Base-by-base conservation (phyloP, 2,888 invertebrate species). In the Willowsia nigromaculata region DNA sequence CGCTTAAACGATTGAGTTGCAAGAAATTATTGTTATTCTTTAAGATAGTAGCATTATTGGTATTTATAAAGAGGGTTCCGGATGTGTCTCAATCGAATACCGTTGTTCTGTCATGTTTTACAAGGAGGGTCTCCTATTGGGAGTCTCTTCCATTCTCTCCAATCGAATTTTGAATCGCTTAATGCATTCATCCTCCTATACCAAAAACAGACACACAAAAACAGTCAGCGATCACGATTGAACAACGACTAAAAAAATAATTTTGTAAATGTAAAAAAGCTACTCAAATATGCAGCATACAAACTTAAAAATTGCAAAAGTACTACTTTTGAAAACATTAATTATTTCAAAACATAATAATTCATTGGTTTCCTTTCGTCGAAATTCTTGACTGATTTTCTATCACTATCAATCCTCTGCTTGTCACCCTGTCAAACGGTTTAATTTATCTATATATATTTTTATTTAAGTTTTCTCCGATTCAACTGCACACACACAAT, bases 171-270 rank as follows among this genome's bases (percentile, higher is more conserved):
- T 85, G 85, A 82, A 88, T 90, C 87, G 85, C 82, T 81, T 89
- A 89, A 89, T 76, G 89, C 85, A 89, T 85, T 91, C 90, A 90
- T 90, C 91, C 91, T 91, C 91, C 91, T 91, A 90, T 82, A 90
- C 88, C 85, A 91, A 88, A 91, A 84, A 91, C 74, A 90, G 87
- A 90, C 85, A 90, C 86, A 90, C 76, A 90, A 89, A 88, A 88
- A 91, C 83, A 90, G 89, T 91, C 89, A 91, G 85, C 89, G 87
- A 62, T 62, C 80, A 89, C 86, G 78, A 50, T 62, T 85, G 74
- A 47, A 83, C 62, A 88, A 74, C 65, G 47, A 86, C 30, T 56
- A 74, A 74, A 62, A 74, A 62, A 22, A 76, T 56, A 71, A 84
- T n/a, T 18, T 27, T 71, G 50, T 80, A 68, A 85, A 59, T 50